Conservation (phyloP, 92 coral and sea anemone genomes). For the Diadumene lineata region DNA sequence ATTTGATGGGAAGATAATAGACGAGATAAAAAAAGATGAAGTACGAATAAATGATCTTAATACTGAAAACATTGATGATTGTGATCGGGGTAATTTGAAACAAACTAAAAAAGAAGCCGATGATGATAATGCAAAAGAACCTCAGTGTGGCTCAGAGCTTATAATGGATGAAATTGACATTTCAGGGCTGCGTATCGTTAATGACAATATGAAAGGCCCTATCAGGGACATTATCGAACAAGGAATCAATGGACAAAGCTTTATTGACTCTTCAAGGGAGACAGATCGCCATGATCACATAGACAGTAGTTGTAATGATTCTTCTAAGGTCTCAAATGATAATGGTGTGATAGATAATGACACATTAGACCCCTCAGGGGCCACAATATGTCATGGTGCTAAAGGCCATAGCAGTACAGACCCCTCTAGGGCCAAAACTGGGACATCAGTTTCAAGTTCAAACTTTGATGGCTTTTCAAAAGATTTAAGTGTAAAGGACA, state of each 20-base stretch:
- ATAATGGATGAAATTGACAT: constrained; percentile 55
- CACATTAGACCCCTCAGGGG: neutral
- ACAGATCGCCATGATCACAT: neutral
- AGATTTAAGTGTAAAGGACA: neutral
- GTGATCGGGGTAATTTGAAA: neutral
- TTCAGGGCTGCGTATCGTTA: constrained; percentile 29
- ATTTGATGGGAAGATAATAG: neutral
- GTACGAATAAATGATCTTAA: neutral
- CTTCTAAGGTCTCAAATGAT: neutral
- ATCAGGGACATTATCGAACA: neutral
- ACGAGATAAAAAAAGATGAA: neutral
- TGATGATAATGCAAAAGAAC: neutral
- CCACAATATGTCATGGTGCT: neutral
- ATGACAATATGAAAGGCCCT: neutral
- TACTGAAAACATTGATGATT: neutral
- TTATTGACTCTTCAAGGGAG: neutral
- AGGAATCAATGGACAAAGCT: neutral
- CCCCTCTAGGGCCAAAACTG: too few relatives aligned
- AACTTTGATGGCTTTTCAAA: neutral
- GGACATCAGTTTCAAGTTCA: too few relatives aligned
- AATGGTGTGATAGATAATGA: neutral
- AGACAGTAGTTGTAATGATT: neutral
- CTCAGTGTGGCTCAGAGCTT: constrained; percentile 12
- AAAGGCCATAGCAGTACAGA: too few relatives aligned
- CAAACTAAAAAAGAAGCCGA: neutral